Evolutionary conservation across 2,113 vertebrate species (phyloP).

Genomic region (Gobius niger): DNA sequence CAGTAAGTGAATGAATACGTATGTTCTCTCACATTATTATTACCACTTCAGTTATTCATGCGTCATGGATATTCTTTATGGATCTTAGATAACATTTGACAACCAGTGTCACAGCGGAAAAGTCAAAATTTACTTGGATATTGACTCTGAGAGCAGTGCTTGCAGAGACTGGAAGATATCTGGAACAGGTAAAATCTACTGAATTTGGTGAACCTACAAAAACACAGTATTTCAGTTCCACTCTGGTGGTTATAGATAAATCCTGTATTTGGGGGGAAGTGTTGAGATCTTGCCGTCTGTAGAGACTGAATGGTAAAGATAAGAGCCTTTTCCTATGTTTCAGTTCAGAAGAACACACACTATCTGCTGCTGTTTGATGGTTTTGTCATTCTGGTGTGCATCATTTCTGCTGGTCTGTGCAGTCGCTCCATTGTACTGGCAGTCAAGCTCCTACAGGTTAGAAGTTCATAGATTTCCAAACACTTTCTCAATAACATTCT

Average conservation of each 20-base stretch:
- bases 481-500: no score
- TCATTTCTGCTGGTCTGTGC: slow-evolving; percentile 88
- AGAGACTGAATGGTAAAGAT: slow-evolving; percentile 30
- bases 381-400: slow-evolving; percentile 86
- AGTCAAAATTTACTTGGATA: slow-evolving; percentile 89
- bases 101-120: slow-evolving; percentile 93
- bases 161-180: slow-evolving; percentile 88
- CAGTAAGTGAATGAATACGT: slow-evolving; percentile 58
- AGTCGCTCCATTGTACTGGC: slow-evolving; percentile 90
- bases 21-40: neutral
- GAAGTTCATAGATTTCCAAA: neutral
- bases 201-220: neutral
- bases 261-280: neutral
- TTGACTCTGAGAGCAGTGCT: slow-evolving; percentile 81
- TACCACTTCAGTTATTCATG: neutral
- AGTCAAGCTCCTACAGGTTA: slow-evolving; percentile 86
- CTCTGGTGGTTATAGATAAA: no score
- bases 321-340: slow-evolving; percentile 38
- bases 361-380: slow-evolving; percentile 89
- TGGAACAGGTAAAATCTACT: slow-evolving; percentile 80
- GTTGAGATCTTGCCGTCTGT: slow-evolving; percentile 39
- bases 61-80: neutral
- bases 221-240: no score
- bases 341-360: slow-evolving; percentile 88
- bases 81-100: slow-evolving; percentile 86